These are phyloP conservation scores for Nicator chloris DNA, from an alignment of 2,113 vertebrate genomes.

Conservation along the genomic window DNA sequence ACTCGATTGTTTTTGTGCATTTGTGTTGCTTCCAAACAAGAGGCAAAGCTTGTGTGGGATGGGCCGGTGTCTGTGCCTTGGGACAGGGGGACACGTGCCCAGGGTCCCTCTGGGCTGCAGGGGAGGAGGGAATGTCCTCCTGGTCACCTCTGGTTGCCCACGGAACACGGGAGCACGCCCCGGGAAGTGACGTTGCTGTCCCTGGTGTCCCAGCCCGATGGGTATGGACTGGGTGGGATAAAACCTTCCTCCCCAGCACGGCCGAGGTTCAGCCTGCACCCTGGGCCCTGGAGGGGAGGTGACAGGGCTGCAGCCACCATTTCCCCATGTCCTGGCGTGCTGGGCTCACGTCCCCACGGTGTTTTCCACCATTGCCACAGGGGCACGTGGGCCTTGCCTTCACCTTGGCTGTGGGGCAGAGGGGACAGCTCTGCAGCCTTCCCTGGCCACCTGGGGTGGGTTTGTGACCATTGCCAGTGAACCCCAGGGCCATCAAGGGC, in stretches of 20 bases:
- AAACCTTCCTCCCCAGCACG: neutral
- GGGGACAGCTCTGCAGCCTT: neutral
- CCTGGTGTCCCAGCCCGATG: neutral
- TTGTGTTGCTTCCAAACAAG: neutral
- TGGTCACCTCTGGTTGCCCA: rapidly evolving
- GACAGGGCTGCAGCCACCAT: neutral
- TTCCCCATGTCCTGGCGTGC: neutral
- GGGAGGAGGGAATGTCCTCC: neutral
- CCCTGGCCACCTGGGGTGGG: neutral
- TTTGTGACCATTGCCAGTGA: neutral
- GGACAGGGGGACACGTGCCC: neutral
- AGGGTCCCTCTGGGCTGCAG: neutral
- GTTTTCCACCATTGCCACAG: neutral
- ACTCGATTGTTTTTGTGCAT: neutral
- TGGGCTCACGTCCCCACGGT: neutral
- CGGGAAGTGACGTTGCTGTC: no score
- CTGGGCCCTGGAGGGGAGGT: neutral
- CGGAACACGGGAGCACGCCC: neutral
- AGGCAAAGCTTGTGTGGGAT: neutral
- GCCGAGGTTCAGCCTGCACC: neutral
- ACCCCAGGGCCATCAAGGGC: rapidly evolving
- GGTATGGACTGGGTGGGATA: rapidly evolving
- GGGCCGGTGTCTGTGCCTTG: rapidly evolving
- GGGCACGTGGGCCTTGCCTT: neutral
- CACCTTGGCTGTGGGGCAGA: neutral